Base-by-base conservation (phyloP, 2,797 vertebrate genomes). In the Etheostoma nigrum region DNA sequence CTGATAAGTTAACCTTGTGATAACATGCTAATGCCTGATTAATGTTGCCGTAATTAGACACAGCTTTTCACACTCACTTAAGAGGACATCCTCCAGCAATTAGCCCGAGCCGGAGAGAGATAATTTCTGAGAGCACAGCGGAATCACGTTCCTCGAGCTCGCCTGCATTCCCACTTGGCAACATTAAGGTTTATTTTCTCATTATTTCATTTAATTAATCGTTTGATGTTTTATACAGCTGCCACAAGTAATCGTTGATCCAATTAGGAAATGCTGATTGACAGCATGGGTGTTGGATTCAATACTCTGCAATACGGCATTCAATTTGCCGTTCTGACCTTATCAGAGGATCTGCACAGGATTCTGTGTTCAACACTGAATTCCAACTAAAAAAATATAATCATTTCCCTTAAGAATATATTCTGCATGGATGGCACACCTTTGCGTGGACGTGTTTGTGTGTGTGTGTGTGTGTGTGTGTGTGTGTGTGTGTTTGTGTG, bases 11-110 rank as follows among this genome's bases (percentile, higher is more conserved):
- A 93, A 95, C 94, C 94, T 94, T 94, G 93, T 93, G 93, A 95
- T 95, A 94, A 95, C 93, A 93, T 90, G 92, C 92, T 95, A 95
- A 95, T 95, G 93, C 93, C 85, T 94, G 91, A 94, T 94, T 94
- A 95, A 94, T 94, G 92, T 93, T 94, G 92, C 92, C 92, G 91
- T 95, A 95, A 95, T 95, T 95, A 95, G 93, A 94, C 92, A 94
- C 92, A 94, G 94, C 93, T 93, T 95, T 94, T 95, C 93, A 94
- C 94, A 95, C 91, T 94, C 91, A 88, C 90, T 94, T 94, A 94
- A 93, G 94, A 94, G 91, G 94, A 95, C 92, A 94, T 93, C 93
- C 92, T 94, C 91, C 92, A 94, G 94, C 92, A 95, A 95, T 95
- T 94, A 94, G 91, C 91, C 92, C n/a, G 61, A 93, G 88, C 88